Evolutionary conservation across 1,140 invertebrate species (phyloP).

Genomic region (Notospermus geniculatus): DNA sequence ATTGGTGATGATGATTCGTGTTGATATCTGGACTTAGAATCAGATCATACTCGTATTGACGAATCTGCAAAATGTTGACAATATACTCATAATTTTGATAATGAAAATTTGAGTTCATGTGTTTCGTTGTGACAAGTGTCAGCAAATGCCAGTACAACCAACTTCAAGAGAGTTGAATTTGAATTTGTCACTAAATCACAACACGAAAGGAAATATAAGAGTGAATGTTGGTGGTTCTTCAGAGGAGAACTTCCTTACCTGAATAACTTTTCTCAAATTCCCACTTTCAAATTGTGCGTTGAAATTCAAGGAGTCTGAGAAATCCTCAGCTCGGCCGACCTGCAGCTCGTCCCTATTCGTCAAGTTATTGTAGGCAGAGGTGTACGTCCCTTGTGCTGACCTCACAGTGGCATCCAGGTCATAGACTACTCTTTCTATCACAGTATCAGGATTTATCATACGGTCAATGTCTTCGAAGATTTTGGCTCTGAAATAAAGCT

Average conservation of each 20-base stretch:
- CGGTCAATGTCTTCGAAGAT: slow-evolving; percentile 56
- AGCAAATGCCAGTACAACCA: no score
- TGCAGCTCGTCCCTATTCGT: slow-evolving; percentile 64
- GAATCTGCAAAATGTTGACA: slow-evolving; percentile 34
- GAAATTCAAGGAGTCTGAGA: slow-evolving; percentile 68
- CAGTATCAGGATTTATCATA: slow-evolving; percentile 52
- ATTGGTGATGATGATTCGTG: slow-evolving; percentile 74
- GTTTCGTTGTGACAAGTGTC: no score
- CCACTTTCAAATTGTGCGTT: slow-evolving; percentile 96
- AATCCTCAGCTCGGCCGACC: slow-evolving; percentile 58
- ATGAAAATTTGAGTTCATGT: no score
- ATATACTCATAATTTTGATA: no score
- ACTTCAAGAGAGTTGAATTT: no score
- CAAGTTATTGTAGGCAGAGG: slow-evolving; percentile 37
- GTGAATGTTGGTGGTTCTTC: no score
- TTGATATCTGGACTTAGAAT: slow-evolving; percentile 87
- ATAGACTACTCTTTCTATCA: slow-evolving; percentile 68
- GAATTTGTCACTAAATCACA: no score
- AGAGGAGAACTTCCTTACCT: slow-evolving; percentile 62
- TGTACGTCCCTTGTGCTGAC: slow-evolving; percentile 27
- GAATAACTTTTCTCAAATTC: slow-evolving; percentile 90
- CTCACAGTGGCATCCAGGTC: slow-evolving; percentile 66
- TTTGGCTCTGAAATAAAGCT: slow-evolving; percentile 35
- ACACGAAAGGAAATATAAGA: no score
- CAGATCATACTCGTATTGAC: slow-evolving; percentile 82